Evolutionary conservation across 2,797 vertebrate species (phyloP).

Genomic region (Sciurus vulgaris): DNA sequence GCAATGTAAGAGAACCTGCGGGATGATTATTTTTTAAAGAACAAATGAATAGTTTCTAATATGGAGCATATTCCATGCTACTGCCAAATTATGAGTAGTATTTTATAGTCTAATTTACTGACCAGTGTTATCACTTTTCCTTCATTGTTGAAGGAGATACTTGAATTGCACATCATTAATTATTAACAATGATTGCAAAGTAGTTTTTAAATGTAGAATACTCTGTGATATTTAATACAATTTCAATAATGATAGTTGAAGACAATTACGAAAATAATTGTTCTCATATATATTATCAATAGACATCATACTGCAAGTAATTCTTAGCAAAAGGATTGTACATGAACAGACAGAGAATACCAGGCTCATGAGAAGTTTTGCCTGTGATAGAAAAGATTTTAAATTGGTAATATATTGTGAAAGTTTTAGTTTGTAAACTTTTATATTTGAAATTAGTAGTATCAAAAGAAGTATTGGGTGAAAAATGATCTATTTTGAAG

Average conservation of each 20-base stretch:
- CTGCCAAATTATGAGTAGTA: not conserved
- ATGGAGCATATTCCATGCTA: not conserved
- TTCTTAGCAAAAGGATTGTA: not conserved
- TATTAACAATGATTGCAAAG: constrained; percentile 10
- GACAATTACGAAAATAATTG: not conserved
- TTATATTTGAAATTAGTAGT: constrained; percentile 15
- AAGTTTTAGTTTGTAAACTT: not conserved
- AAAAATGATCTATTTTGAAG: constrained; percentile 43
- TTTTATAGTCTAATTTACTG: constrained; percentile 7
- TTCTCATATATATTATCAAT: not conserved
- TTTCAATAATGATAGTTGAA: not conserved
- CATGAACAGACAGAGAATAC: not conserved
- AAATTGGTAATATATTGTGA: constrained; percentile 32
- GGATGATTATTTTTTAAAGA: too few relatives aligned
- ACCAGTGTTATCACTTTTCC: not conserved
- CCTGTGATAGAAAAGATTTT: constrained; percentile 10
- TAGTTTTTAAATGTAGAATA: constrained; percentile 49
- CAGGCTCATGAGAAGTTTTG: not conserved
- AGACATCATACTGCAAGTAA: constrained; percentile 28
- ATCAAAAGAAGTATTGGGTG: not conserved
- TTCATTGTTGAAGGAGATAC: constrained; percentile 1
- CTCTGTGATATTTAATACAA: not conserved
- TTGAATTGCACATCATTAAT: constrained; percentile 54
- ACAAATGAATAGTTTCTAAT: too few relatives aligned
- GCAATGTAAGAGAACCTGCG: too few relatives aligned